phyloP scores from a whole-genome alignment of 2,797 vertebrate species.

The Crenichthys baileyi region DNA sequence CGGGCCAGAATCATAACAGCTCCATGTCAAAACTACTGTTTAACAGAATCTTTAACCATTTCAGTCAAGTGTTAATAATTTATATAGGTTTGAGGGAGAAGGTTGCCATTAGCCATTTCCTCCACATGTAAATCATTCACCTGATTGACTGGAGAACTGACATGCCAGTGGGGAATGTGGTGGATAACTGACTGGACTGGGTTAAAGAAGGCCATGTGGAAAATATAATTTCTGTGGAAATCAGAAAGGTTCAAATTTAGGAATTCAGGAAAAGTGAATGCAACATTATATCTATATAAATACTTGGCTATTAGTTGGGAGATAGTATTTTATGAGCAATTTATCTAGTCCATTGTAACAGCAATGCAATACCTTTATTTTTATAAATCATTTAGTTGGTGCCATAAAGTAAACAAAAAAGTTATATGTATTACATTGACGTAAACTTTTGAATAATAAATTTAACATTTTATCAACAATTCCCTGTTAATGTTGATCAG shows the following conservation, averaged over 20 bases:
- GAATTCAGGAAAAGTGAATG: neutral
- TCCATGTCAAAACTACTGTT: neutral
- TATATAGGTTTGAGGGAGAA: slow-evolving; percentile 31
- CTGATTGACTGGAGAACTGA: slow-evolving; percentile 48
- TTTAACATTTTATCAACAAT: neutral
- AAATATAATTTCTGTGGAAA: neutral
- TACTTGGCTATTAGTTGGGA: neutral
- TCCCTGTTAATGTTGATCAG: slow-evolving; percentile 23
- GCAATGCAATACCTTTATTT: too few species aligned
- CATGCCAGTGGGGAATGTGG: slow-evolving; percentile 44
- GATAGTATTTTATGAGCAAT: neutral
- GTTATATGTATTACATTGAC: too few species aligned
- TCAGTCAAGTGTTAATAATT: slow-evolving; percentile 16
- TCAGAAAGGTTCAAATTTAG: neutral
- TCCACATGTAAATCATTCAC: slow-evolving; percentile 35
- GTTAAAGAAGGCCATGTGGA: slow-evolving; percentile 1
- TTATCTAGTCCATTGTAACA: too few species aligned
- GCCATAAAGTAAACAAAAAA: too few species aligned
- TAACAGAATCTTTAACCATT: slow-evolving; percentile 20
- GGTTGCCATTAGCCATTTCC: slow-evolving; percentile 33
- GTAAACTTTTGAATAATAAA: slow-evolving; percentile 3
- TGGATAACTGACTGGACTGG: slow-evolving; percentile 31
- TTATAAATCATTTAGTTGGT: too few species aligned
- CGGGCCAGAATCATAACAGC: too few species aligned
- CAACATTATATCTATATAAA: neutral